phyloP scores from a whole-genome alignment of 2,113 vertebrate species.

The Thymallus thymallus region DNA sequence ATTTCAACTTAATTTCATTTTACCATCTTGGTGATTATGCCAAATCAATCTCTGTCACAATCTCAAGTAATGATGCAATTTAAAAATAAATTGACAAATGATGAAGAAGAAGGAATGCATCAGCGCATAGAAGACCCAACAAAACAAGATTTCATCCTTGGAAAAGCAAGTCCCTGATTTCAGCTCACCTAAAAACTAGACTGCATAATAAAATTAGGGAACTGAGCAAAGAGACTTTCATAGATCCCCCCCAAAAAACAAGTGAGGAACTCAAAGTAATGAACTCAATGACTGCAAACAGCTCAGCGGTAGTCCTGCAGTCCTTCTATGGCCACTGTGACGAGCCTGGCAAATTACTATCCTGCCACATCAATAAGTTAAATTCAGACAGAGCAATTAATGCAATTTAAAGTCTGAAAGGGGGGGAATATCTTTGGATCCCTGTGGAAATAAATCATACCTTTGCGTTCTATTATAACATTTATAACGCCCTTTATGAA shows the following conservation, averaged over 20 bases:
- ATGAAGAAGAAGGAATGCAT: no score
- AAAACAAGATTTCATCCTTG: no score
- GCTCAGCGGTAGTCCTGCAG: background rate
- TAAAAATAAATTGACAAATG: constrained; percentile 16
- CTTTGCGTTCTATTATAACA: background rate
- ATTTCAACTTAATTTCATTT: constrained; percentile 73
- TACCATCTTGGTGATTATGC: constrained; percentile 74
- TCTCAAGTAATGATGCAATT: constrained; percentile 77
- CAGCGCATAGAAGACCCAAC: no score
- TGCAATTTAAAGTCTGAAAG: background rate
- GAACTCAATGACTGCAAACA: constrained; percentile 11
- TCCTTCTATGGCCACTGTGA: background rate
- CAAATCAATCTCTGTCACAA: constrained; percentile 82
- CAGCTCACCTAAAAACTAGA: no score
- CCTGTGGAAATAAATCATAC: constrained; percentile 10
- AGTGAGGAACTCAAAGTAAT: constrained; percentile 45
- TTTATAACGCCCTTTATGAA: background rate
- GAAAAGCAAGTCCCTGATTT: no score
- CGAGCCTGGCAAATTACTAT: background rate
- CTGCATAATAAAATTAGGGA: no score
- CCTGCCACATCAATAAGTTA: constrained; percentile 1
- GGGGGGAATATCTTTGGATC: background rate
- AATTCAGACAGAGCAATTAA: constrained; percentile 10
- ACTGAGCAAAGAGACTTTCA: no score
- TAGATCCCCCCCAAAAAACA: no score